Base-by-base conservation (phyloP, 1,140 invertebrate species). In the Batillaria attramentaria region DNA sequence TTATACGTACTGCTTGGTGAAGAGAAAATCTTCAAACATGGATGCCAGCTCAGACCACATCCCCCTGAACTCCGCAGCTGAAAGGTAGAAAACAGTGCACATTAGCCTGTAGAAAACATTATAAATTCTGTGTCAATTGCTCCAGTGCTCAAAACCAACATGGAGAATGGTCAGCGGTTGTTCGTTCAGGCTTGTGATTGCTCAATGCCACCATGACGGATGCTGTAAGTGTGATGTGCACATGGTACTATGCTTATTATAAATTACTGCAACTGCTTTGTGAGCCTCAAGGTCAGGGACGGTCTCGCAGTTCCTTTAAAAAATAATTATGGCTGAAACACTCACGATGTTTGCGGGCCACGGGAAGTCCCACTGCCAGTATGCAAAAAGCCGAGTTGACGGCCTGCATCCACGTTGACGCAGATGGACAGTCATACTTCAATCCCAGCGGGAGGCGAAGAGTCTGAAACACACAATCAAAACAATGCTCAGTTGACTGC, bases 1-100 rank as follows among this genome's bases (percentile, higher is more conserved):
- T 8, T 60, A 8, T 35, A 82, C 87, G 86, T 81, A 91, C 90
- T 87, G 84, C 80, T 88, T 94, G 37, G 96, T 95, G 89, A 98
- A 98, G 69, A 98, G 92, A 89, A 98, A 99, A 65, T 97, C 95
- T 87, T 99, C 96, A 20, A 99, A 91, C 0, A 96, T 95, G 74
- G 93, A 93, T 0, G 95, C 96, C 62, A 99, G 92, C 84, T 95
- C 94, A 43, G 94, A 93, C 98, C 98, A 99, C 87, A 93, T 91
- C 41, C 81, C 84, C 18, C 89, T 81, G 79, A 92, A 93, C 41
- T 88, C 86, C n/a, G 87, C 79, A 39, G 89, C 92, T 91, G 80
- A 77, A 85, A 83, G 57, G 70, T n/a, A n/a, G n/a, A n/a, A n/a
- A n/a, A n/a, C n/a, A n/a, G n/a, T n/a, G n/a, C n/a, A n/a, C n/a